Evolutionary conservation across 2,888 invertebrate genomes (phyloP).

Genomic region (Alviniconcha strummeri): DNA sequence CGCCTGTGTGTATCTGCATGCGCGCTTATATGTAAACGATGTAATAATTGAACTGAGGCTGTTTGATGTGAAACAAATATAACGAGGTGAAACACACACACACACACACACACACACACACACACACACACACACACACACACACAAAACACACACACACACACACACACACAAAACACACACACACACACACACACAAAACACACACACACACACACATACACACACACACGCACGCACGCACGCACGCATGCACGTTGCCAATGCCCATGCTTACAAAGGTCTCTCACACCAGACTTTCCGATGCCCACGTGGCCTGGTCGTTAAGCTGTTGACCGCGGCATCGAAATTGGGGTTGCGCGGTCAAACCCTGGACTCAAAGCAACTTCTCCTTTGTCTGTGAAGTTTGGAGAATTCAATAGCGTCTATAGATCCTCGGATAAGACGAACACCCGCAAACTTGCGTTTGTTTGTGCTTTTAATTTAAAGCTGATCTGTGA

Average conservation of each 20-base stretch:
- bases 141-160: conserved; percentile 17
- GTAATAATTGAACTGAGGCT: too few species aligned
- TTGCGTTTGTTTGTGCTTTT: too few species aligned
- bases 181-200: background rate
- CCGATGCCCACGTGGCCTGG: background rate
- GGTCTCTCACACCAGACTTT: background rate
- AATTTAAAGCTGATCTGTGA: too few species aligned
- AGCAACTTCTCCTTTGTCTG: too few species aligned
- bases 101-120: background rate
- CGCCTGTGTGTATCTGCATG: background rate
- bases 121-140: background rate
- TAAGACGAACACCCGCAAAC: too few species aligned
- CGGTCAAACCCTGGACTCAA: too few species aligned
- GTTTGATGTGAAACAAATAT: background rate
- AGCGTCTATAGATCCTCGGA: too few species aligned
- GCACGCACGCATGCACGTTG: background rate
- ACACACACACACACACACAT: background rate
- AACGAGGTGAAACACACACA: background rate
- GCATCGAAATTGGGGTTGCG: too few species aligned
- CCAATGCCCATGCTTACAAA: background rate
- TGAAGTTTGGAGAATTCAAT: too few species aligned
- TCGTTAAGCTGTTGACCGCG: too few species aligned
- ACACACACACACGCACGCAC: background rate
- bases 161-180: background rate
- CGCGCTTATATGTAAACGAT: too few species aligned